Base-by-base conservation (phyloP, 2,113 vertebrate genomes). In the Trogon surrucura region DNA sequence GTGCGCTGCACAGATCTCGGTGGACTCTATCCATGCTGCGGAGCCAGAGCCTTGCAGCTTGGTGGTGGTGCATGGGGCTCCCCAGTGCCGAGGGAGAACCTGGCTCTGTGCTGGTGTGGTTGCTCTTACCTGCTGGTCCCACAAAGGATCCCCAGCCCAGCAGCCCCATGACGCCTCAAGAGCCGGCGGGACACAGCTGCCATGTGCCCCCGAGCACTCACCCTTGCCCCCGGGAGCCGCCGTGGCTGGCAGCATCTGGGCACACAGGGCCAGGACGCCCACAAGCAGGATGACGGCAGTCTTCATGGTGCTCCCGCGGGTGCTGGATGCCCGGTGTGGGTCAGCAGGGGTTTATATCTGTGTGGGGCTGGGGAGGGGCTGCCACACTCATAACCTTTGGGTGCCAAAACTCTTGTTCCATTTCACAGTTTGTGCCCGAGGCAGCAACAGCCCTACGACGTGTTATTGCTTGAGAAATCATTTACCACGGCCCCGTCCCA, bases 1-100 rank as follows among this genome's bases (percentile, higher is more conserved):
- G 51, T 1, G 0, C 64, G 4, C 0, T 0, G 25, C 1, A 0
- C 65, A 36, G 26, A 70, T 17, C 58, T 48, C 0, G 0, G 30
- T 0, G 2, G 23, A 22, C 44, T 56, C 38, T 41, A 41, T 23
- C 60, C 2, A 1, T 1, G 7, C 34, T 27, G 21, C 36, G 21
- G 0, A 1, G 27, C 48, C 0, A 0, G 34, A 56, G 32, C 57
- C 18, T 41, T 5, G 2, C 1, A 4, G 32, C 11, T 77, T 9
- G 11, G n/a, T 20, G 10, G 18, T 25, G 38, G 10, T 2, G 20
- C 7, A 2, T 9, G 26, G 47, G 38, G 51, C 56, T 61, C 71
- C 78, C 44, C 1, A 0, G 38, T 54, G 48, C 83, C 3, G 4
- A 32, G 61, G 26, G 14, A 16, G 22, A 1, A 3, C 45, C 70